A percentile compares a stretch with the other conserved stretches of the same genome.
phyloP scores from a whole-genome alignment of 2,888 invertebrate species.

The Odontocolon sp. region DNA sequence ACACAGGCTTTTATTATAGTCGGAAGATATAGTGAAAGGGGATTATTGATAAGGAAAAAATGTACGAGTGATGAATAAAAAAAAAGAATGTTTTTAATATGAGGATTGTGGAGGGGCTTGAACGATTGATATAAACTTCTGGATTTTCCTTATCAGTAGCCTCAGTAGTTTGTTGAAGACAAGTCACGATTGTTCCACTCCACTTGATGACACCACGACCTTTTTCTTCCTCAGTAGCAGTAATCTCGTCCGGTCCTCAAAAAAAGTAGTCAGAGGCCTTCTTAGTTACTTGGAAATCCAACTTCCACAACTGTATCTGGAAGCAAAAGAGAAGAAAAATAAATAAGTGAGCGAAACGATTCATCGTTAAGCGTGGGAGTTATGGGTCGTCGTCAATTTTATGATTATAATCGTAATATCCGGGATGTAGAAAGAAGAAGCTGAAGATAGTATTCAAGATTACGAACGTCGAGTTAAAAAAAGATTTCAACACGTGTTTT shows the following conservation, averaged over 20 bases:
- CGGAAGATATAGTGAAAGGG: background rate
- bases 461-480: background rate
- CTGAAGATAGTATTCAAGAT: background rate
- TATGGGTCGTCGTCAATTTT: no score
- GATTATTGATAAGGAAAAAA: constrained; percentile 1
- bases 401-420: background rate
- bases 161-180: constrained; percentile 4
- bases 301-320: constrained; percentile 7
- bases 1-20: background rate
- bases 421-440: background rate
- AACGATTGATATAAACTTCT: background rate
- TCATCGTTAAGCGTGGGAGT: no score
- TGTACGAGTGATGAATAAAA: background rate
- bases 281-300: background rate
- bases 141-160: background rate
- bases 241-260: constrained; percentile 9
- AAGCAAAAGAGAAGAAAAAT: constrained; percentile 3
- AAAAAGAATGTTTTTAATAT: background rate
- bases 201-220: constrained; percentile 36
- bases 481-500: background rate
- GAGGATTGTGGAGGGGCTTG: background rate
- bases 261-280: background rate
- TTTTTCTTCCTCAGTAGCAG: constrained; percentile 14
- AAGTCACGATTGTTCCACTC: constrained; percentile 47
- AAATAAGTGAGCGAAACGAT: background rate